Evolutionary conservation across 2,888 invertebrate genomes (phyloP).

Genomic region (Trypoxylon attenuatum): DNA sequence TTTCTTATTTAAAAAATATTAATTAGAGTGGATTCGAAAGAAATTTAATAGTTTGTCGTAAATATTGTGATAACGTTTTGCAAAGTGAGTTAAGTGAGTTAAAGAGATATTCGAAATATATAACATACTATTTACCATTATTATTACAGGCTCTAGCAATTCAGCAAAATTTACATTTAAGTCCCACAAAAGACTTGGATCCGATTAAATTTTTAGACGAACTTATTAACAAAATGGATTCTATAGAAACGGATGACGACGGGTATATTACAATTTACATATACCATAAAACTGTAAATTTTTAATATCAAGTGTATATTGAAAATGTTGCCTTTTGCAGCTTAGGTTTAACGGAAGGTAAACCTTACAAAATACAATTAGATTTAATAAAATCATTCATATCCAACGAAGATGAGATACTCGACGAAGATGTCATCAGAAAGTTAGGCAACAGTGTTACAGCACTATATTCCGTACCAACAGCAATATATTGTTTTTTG

Average conservation of each 20-base stretch:
- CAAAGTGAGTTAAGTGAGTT: too few species aligned
- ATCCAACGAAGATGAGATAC: slow-evolving; percentile 70
- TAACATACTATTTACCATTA: too few species aligned
- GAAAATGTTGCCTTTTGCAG: slow-evolving; percentile 48
- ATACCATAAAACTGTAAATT: background rate
- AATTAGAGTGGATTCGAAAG: too few species aligned
- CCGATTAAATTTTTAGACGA: slow-evolving; percentile 75
- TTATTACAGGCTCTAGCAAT: slow-evolving; percentile 77
- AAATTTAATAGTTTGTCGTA: too few species aligned
- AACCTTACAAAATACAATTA: slow-evolving; percentile 78
- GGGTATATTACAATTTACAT: slow-evolving; percentile 60
- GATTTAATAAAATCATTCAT: slow-evolving; percentile 76
- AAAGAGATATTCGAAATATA: too few species aligned
- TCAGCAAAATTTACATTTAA: slow-evolving; percentile 75
- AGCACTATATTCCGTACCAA: slow-evolving; percentile 83
- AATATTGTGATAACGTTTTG: too few species aligned
- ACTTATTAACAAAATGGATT: slow-evolving; percentile 77
- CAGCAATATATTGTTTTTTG: slow-evolving; percentile 83
- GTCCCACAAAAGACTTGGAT: slow-evolving; percentile 75
- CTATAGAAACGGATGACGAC: slow-evolving; percentile 75
- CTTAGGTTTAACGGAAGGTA: slow-evolving; percentile 69
- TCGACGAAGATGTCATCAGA: slow-evolving; percentile 76
- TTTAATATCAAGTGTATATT: background rate
- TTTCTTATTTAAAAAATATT: slow-evolving; percentile 9
- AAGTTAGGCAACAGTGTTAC: slow-evolving; percentile 78